phyloP scores from a whole-genome alignment of 2,113 vertebrate species.

The Calyptommatus sinebrachiatus region DNA sequence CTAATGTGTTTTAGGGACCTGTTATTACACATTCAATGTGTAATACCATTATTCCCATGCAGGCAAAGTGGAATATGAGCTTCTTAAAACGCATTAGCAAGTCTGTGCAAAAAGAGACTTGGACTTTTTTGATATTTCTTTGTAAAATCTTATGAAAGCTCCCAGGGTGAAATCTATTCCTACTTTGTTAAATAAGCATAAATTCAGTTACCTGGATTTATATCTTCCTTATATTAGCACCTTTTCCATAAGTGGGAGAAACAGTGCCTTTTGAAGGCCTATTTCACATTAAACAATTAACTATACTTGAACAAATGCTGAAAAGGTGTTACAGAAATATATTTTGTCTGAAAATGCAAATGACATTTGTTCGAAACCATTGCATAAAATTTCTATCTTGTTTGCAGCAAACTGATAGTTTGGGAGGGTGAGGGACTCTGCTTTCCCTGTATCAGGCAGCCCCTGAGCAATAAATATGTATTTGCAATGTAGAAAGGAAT shows the following conservation, averaged over 20 bases:
- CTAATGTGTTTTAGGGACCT: too few species aligned
- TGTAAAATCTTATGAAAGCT: slow-evolving; percentile 52
- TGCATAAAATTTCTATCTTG: slow-evolving; percentile 11
- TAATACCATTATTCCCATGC: too few species aligned
- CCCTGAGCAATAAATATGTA: slow-evolving; percentile 21
- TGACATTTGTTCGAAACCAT: slow-evolving; percentile 37
- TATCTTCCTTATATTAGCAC: slow-evolving; percentile 19
- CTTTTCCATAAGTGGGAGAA: slow-evolving; percentile 45
- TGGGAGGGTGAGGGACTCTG: not conserved
- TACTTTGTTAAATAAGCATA: slow-evolving; percentile 69
- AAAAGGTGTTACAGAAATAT: slow-evolving; percentile 40
- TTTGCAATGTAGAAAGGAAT: slow-evolving; percentile 28
- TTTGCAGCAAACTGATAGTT: slow-evolving; percentile 33
- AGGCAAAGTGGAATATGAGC: too few species aligned
- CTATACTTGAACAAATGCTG: slow-evolving; percentile 45
- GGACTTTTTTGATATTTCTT: slow-evolving; percentile 74
- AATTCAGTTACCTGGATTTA: slow-evolving; percentile 51
- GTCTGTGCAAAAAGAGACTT: slow-evolving; percentile 41
- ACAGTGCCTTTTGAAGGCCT: slow-evolving; percentile 37
- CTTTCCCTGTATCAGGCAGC: slow-evolving; percentile 7
- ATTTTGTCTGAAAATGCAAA: slow-evolving; percentile 30
- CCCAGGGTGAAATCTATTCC: slow-evolving; percentile 49
- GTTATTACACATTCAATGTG: too few species aligned
- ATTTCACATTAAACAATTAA: slow-evolving; percentile 50
- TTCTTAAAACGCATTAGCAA: too few species aligned